Evolutionary conservation across 1,140 invertebrate species (phyloP), one percentile per base, ranked within the genome.

Genomic region (Phortica variegata): DNA sequence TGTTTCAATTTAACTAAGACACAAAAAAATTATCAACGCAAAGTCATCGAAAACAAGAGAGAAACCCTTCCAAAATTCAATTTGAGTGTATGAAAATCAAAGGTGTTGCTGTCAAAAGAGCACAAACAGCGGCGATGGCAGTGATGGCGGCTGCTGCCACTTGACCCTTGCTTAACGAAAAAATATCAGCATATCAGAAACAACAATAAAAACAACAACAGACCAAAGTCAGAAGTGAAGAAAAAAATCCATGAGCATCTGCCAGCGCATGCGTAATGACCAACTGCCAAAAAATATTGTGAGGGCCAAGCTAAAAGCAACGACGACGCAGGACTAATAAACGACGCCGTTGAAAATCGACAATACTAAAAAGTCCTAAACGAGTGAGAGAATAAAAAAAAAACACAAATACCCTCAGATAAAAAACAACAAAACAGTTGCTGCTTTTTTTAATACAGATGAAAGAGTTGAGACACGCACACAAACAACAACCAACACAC

Each of bases 241-340:
- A n/a, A 26, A 29, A 48, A 43, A 37, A 56, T 43, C 33, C 18
- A 17, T 39, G 61, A 65, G 61, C 61, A 65, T 65, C 61, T 65
- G 61, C 61, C 58, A 58, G 59, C 65, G 61, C 63, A 65, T 65
- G 61, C 61, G 54, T 65, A 65, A 65, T 65, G 61, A 58, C 61
- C 61, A 65, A 65, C 61, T 65, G 61, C 61, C 61, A 61, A 65
- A 38, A 34, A 65, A 62, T 57, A 54, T 43, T 60, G 60, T 56
- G 46, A 56, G 60, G 60, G 49, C 49, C 44, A 31, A 54, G 32
- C 34, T 37, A 16, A 3, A 13, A 36, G 16, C 18, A 15, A 40
- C 36, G 33, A 34, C n/a, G n/a, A 54, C 51, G 45, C 37, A 34
- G 47, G 36, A 60, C 58, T 60, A 60, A 60, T 60, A 57, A 60